These are phyloP conservation scores for Dasyurus viverrinus DNA, from an alignment of 2,113 vertebrate species.

Conservation along the genomic window DNA sequence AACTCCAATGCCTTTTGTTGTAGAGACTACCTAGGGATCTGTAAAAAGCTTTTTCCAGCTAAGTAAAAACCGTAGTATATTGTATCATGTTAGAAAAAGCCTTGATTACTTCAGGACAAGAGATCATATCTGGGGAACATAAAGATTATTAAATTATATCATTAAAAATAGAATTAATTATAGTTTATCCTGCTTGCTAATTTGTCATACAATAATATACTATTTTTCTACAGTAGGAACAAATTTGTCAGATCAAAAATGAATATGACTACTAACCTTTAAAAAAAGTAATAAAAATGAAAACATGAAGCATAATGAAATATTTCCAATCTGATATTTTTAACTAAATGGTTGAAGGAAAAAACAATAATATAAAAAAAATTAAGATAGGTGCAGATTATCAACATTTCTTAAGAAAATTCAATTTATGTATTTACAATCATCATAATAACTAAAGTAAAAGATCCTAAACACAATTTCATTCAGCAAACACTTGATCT, in stretches of 20 bases:
- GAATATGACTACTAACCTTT: not conserved
- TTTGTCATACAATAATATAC: not conserved
- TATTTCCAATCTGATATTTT: not conserved
- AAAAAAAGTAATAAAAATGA: not conserved
- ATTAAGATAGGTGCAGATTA: not conserved
- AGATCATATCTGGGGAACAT: not conserved
- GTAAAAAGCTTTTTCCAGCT: not conserved
- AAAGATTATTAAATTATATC: not conserved
- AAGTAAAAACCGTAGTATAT: not conserved
- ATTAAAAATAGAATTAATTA: not conserved
- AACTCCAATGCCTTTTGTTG: not conserved
- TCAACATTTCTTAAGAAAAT: not conserved
- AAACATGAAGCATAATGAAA: not conserved
- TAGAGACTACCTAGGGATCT: not conserved
- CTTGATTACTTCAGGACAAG: not conserved
- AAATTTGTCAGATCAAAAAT: not conserved
- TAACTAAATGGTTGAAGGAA: not conserved
- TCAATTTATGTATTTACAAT: not conserved
- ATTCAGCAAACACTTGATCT: not conserved
- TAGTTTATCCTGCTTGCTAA: not conserved
- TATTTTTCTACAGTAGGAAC: not conserved
- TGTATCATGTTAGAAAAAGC: not conserved
- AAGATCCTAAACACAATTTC: not conserved
- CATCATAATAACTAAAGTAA: not conserved
- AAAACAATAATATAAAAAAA: not conserved